A percentile compares a stretch with the other conserved stretches of the same genome.
phyloP scores from a whole-genome alignment of 2,888 invertebrate species.

The Eremobia ochroleuca region DNA sequence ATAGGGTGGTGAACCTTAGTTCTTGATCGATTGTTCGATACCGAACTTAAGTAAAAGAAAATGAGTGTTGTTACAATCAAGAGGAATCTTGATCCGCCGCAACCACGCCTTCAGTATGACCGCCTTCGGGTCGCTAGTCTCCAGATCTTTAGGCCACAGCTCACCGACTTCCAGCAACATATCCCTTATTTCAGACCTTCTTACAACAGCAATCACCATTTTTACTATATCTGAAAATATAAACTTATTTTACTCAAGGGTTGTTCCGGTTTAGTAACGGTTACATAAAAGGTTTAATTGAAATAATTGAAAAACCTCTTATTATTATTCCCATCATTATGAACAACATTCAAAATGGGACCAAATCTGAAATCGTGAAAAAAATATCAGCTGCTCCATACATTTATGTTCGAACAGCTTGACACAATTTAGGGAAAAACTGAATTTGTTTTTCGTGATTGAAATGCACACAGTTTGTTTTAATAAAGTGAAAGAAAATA shows the following conservation, averaged over 20 bases:
- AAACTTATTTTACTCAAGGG: background rate
- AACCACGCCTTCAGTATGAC: constrained; percentile 50
- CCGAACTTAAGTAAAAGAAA: background rate
- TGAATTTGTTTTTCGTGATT: too few relatives aligned
- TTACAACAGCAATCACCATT: constrained; percentile 44
- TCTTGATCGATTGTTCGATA: background rate
- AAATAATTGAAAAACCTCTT: background rate
- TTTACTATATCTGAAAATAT: constrained; percentile 60
- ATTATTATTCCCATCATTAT: background rate
- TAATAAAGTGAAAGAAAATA: too few relatives aligned
- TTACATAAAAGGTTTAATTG: background rate
- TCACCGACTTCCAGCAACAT: constrained; percentile 65
- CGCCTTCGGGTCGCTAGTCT: constrained; percentile 34
- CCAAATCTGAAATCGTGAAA: background rate
- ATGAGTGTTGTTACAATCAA: constrained; percentile 52
- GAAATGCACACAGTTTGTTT: too few relatives aligned
- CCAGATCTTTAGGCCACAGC: constrained; percentile 63
- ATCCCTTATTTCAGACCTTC: constrained; percentile 51
- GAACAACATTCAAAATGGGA: background rate
- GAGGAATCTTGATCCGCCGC: constrained; percentile 39
- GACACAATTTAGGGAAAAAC: too few relatives aligned
- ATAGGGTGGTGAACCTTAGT: background rate
- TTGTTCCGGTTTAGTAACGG: background rate
- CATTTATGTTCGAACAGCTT: background rate
- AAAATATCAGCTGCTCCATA: background rate